Evolutionary conservation across 2,888 invertebrate genomes (phyloP).

Genomic region (Glyphotaelius pellucidus): DNA sequence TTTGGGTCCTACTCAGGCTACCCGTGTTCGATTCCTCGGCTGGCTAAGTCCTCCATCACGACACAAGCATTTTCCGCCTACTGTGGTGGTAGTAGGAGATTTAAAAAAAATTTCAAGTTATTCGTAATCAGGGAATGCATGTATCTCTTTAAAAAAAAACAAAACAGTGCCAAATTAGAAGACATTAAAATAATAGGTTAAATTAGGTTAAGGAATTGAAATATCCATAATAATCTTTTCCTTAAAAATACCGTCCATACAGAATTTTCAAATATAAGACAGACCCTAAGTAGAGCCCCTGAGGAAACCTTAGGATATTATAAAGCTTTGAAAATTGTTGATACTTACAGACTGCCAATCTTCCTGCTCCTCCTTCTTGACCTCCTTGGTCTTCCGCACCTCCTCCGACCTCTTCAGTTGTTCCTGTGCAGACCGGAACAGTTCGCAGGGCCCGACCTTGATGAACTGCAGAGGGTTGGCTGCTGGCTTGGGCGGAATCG

Average conservation of each 20-base stretch:
- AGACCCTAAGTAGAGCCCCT: not conserved
- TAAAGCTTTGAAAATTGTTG: slow-evolving; percentile 3
- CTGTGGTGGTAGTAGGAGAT: too few species aligned
- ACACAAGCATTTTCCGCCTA: too few species aligned
- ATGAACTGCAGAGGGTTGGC: slow-evolving; percentile 93
- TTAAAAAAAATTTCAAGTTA: too few species aligned
- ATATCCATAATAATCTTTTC: not conserved
- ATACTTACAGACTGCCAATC: slow-evolving; percentile 93
- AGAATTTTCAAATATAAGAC: not conserved
- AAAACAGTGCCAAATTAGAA: too few species aligned
- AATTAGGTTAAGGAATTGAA: not conserved
- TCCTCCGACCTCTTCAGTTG: slow-evolving; percentile 91
- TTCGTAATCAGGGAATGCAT: too few species aligned
- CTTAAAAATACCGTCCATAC: not conserved
- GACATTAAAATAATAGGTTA: too few species aligned
- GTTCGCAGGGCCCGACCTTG: slow-evolving; percentile 91
- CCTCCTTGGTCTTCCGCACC: slow-evolving; percentile 88
- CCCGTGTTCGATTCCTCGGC: too few species aligned
- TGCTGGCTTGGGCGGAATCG: slow-evolving; percentile 89
- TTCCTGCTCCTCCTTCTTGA: slow-evolving; percentile 89
- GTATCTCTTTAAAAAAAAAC: too few species aligned
- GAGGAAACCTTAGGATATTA: not conserved
- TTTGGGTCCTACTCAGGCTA: too few species aligned
- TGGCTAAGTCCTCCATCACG: too few species aligned
- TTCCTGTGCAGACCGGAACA: slow-evolving; percentile 90